Evolutionary conservation across 2,888 invertebrate genomes (phyloP), one percentile per base, ranked within the genome.

Genomic region (Eilema sororculum): DNA sequence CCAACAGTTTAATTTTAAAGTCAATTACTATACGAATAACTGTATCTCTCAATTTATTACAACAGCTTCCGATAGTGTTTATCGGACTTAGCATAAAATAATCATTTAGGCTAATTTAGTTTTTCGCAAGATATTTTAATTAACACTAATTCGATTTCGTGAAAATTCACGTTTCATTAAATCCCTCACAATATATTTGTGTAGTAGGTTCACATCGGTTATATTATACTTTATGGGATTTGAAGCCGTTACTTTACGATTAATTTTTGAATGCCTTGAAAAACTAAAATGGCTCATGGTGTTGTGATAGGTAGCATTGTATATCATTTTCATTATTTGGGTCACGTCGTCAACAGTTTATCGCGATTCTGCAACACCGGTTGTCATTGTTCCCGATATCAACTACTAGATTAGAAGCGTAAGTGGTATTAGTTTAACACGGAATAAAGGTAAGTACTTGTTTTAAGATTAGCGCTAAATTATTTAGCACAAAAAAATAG

Each of bases 321-420:
- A 33, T 74, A 75, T 72, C 79, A 75, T 59, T 77, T 74, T 72
- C 65, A 72, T 13, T 78, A 86, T 85, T 71, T 88, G 68, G 85
- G 87, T 80, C 84, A 84, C 75, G 75, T 78, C 73, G 75, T 78
- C 52, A 52, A 52, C 52, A n/a, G n/a, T 81, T 86, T 88, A 89
- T 89, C 87, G 74, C 77, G 16, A 73, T 78, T 78, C 58, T 69
- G 65, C 78, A 77, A 75, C 78, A 84, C 73, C 69, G 78, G 73
- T 72, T 78, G 77, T 77, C 79, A 76, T 79, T 80, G 79, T 80
- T 75, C 68, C 65, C 66, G 69, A 79, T 80, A 76, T 77, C 69
- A 74, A 72, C 59, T 74, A 65, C 71, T 25, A 74, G 73, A 79
- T 79, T 60, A 74, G 63, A 67, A 13, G 13, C 63, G 25, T 22